These are phyloP conservation scores for Halichondria panicea DNA, from an alignment of 37 sponge, comb jelly and placozoan genomes.

Conservation along the genomic window DNA sequence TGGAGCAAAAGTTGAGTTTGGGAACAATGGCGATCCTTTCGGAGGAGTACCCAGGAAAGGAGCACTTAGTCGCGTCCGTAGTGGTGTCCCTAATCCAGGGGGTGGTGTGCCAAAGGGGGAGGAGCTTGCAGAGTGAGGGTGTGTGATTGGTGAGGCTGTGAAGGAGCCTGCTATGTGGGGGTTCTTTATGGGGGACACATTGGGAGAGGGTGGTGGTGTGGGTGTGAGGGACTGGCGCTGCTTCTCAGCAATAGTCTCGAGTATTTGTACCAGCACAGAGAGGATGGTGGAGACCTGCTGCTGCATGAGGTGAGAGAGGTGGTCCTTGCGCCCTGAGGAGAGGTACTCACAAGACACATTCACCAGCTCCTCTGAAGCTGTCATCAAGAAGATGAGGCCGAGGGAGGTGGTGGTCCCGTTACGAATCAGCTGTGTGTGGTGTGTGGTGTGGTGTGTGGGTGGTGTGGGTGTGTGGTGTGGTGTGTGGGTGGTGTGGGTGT, in stretches of 20 bases:
- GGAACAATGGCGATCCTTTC: neutral
- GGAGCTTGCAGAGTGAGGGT: neutral
- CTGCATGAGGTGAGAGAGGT: conserved; percentile 59
- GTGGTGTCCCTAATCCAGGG: neutral
- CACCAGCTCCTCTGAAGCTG: conserved; percentile 82
- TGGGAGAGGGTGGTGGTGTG: conserved; percentile 56
- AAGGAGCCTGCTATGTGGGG: neutral
- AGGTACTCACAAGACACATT: conserved; percentile 63
- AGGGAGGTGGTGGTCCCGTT: conserved; percentile 27
- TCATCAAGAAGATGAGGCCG: conserved; percentile 59
- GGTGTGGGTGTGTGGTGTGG: neutral
- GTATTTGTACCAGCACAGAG: conserved; percentile 20
- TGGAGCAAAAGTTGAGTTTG: conserved; percentile 29
- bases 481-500: too few species aligned
- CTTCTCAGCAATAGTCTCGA: conserved; percentile 33
- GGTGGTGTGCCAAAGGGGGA: neutral
- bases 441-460: neutral
- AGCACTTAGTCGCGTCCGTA: neutral
- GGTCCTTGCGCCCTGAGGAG: conserved; percentile 47
- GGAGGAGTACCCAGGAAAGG: neutral
- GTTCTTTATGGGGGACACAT: conserved; percentile 25
- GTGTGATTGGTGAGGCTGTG: neutral
- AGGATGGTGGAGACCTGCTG: conserved; percentile 40
- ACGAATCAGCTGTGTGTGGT: conserved; percentile 34
- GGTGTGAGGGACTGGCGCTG: conserved; percentile 45